Evolutionary conservation across 2,797 vertebrate genomes (phyloP).

Genomic region (Salarias fasciatus): DNA sequence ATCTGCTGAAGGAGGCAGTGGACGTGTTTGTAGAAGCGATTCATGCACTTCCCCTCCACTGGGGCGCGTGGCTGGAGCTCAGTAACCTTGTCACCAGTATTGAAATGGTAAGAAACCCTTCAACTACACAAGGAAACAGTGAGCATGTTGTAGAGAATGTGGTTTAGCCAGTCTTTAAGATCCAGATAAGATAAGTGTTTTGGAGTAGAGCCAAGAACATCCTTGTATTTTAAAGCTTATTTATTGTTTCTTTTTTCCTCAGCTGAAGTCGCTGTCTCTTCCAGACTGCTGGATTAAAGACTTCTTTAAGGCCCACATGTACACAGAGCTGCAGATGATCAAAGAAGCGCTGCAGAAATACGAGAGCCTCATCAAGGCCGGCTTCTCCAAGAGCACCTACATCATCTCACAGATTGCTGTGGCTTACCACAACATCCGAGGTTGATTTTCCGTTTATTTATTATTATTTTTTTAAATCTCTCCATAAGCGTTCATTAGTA

Average conservation of each 20-base stretch:
- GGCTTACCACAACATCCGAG: conserved; percentile 98
- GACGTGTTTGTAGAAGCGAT: conserved; percentile 96
- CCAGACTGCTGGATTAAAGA: conserved; percentile 98
- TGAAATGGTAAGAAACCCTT: conserved; percentile 81
- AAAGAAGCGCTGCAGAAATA: conserved; percentile 98
- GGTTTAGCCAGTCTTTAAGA: background rate
- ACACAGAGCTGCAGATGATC: conserved; percentile 98
- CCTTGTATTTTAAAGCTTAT: background rate
- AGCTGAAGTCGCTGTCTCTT: conserved; percentile 96
- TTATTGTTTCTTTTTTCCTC: conserved; percentile 15
- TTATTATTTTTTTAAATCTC: background rate
- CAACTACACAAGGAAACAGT: conserved; percentile 1
- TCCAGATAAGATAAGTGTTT: background rate
- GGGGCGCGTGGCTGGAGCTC: conserved; percentile 98
- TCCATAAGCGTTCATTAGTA: background rate
- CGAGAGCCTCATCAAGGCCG: conserved; percentile 95
- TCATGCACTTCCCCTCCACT: conserved; percentile 94
- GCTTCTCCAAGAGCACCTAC: conserved; percentile 98
- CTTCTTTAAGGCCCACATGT: conserved; percentile 99
- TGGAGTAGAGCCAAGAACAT: background rate
- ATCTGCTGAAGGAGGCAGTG: conserved; percentile 95
- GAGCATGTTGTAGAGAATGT: background rate
- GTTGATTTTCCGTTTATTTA: conserved; percentile 73
- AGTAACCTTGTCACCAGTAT: conserved; percentile 98
- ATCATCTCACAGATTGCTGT: conserved; percentile 99